Evolutionary conservation across 2,797 vertebrate genomes (phyloP).

Genomic region (Allobates femoralis): DNA sequence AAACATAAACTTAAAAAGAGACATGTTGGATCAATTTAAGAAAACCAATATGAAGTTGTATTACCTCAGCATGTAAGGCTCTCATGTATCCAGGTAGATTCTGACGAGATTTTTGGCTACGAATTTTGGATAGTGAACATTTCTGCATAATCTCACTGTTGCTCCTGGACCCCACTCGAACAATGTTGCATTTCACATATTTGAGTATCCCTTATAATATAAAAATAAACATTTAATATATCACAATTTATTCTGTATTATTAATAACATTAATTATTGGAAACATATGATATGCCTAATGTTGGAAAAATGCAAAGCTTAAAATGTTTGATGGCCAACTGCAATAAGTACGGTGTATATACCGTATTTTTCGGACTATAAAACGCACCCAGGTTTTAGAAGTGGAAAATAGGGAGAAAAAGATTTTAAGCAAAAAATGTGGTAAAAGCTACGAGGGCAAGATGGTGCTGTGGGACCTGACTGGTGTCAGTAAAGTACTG

Average conservation of each 20-base stretch:
- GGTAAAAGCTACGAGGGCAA: no score
- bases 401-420: no score
- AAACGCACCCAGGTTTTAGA: no score
- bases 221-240: not conserved
- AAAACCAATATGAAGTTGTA: not conserved
- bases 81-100: slow-evolving; percentile 54
- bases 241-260: not conserved
- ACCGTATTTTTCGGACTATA: no score
- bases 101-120: slow-evolving; percentile 21
- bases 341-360: no score
- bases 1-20: no score
- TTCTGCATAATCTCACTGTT: slow-evolving; percentile 49
- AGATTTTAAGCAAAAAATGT: no score
- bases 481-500: no score
- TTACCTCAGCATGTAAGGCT: slow-evolving; percentile 57
- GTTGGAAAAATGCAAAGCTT: no score
- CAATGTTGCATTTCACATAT: slow-evolving; percentile 48
- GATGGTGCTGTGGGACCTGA: no score
- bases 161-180: slow-evolving; percentile 65
- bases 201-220: slow-evolving; percentile 58
- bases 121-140: slow-evolving; percentile 50
- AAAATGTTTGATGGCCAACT: no score
- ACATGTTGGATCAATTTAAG: not conserved
- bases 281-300: no score
- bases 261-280: not conserved